A percentile compares a stretch with the other conserved stretches of the same genome.
Conservation (phyloP, 2,888 invertebrate genomes). For the Lasioglossum pauxillum region DNA sequence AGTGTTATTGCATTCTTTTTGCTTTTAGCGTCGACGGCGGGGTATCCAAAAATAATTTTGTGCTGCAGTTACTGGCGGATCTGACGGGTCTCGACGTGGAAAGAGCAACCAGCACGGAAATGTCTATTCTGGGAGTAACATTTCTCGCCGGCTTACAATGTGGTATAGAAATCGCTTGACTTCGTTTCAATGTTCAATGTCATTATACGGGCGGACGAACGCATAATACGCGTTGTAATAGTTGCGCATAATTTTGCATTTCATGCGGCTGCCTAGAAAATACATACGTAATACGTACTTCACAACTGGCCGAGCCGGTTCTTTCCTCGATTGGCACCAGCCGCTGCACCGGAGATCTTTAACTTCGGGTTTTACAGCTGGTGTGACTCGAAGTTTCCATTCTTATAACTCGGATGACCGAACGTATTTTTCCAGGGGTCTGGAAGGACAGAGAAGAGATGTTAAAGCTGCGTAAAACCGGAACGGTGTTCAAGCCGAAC, state of each 20-base stretch:
- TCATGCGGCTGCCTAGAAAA: background rate
- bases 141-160: conserved; percentile 92
- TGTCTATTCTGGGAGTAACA: conserved; percentile 94
- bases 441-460: conserved; percentile 91
- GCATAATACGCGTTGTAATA: background rate
- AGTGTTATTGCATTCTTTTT: background rate
- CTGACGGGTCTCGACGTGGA: conserved; percentile 91
- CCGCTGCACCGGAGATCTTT: background rate
- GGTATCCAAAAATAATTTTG: conserved; percentile 97
- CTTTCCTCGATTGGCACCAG: background rate
- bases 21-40: conserved; percentile 97
- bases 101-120: conserved; percentile 90
- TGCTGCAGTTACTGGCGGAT: conserved; percentile 95
- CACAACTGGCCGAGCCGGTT: background rate
- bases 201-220: background rate
- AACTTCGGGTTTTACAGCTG: background rate
- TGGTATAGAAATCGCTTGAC: conserved; percentile 85
- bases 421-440: conserved; percentile 85
- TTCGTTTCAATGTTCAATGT: background rate
- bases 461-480: conserved; percentile 86
- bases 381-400: no score
- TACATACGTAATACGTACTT: background rate
- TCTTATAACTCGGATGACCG: background rate
- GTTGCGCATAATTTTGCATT: background rate
- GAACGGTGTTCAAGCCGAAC: conserved; percentile 87